Base-by-base conservation (phyloP, 1,140 invertebrate genomes). In the Dolichoris vasculosae region DNA sequence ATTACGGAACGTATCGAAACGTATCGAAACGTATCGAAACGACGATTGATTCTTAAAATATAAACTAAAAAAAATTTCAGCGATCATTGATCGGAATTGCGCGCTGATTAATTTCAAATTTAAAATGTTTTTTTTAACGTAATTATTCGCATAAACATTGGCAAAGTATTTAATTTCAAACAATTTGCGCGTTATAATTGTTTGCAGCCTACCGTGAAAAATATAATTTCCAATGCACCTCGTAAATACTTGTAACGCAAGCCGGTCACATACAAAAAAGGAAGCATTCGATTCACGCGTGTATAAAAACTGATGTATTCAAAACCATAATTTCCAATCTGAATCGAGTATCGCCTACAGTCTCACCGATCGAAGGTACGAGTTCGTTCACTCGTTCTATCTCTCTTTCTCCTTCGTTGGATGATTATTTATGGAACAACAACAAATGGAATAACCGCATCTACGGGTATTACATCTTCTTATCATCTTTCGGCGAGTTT, bases 361-460 rank as follows among this genome's bases (percentile, higher is more conserved):
- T 30, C n/a, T 64, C 15, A 64, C n/a, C n/a, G 20, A 2, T 32
- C 9, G 63, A 32, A 35, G 32, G 35, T 35, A 67, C 30, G 30
- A 35, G 15, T n/a, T 63, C 15, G 1, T 6, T 38, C 13, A 3
- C 30, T 69, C 32, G n/a, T 20, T 71, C 67, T 20, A 17, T 20
- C 38, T 71, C 35, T 17, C 38, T 71, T 35, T 38, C 38, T 71
- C 11, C 0, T 11, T 26, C 69, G 23, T 13, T 23, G 20, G 69
- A 23, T 11, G 23, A 73, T 73, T 73, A 73, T 73, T 73, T 73
- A 73, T 43, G 69, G 69, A 43, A 43, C 35, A 20, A 40, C 38
- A 40, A n/a, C n/a, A n/a, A n/a, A n/a, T n/a, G n/a, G n/a, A 71
- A 71, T 32, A 71, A 71, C 35, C 15, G 23, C 4, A 30, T 0